Base-by-base conservation (phyloP, 2,113 vertebrate genomes). In the Embiotoca jacksoni region DNA sequence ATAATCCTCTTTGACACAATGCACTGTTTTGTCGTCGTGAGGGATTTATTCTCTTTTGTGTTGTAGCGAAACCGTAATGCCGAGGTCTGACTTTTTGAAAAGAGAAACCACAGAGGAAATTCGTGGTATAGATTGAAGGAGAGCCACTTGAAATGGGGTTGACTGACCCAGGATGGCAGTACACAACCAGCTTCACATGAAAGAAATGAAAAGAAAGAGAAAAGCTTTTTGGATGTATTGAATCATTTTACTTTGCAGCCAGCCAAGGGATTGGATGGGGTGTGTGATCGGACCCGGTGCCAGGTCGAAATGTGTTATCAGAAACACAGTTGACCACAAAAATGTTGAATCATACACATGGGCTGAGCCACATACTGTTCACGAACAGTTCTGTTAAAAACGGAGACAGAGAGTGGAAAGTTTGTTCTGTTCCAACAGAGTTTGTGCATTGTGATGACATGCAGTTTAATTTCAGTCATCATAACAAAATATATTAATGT, bases 141-240 rank as follows among this genome's bases (percentile, higher is more conserved):
- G 86, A 92, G 90, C 78, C 69, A 87, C 77, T 88, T 61, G 91
- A 90, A 93, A 94, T 93, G 78, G 86, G 92, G 91, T 93, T 91
- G 88, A 79, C 82, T 88, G 90, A 93, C 93, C 91, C 82, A 50
- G 80, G 84, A 84, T 75, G 82, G 76, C 66, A 69, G 81, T 75
- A 82, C 88, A 91, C 89, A 90, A 91, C 82, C 67, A 68, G 83
- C 78, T 75, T 85, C 87, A 85, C 91, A 92, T 92, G 91, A 88
- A 94, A 90, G 89, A 85, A 93, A 92, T 88, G 84, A 90, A 90
- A 91, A 92, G 88, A 89, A 90, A 91, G 88, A 86, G 86, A 90
- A 90, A 92, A 92, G 91, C 92, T 92, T 92, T 92, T 92, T 91
- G 92, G 91, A 89, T 87, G 89, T 89, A 91, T 92, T 92, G 92